Conservation (phyloP, 2,113 vertebrate species). For the Microtus ochrogaster region DNA sequence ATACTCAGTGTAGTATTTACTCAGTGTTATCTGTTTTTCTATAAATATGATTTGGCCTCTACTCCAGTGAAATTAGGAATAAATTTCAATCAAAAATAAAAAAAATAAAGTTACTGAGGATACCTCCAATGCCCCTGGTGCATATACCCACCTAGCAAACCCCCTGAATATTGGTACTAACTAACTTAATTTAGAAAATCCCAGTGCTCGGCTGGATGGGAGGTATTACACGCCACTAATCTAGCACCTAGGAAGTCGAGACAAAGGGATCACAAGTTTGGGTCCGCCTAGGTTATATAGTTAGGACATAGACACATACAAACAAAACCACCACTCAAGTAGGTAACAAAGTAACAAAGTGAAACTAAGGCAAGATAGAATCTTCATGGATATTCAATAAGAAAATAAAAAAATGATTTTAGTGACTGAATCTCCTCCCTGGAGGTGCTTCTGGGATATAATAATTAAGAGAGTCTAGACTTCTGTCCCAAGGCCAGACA, state of each 20-base stretch:
- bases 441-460: too few relatives aligned
- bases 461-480: too few relatives aligned
- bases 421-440: too few relatives aligned
- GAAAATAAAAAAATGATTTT: too few relatives aligned
- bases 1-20: too few relatives aligned
- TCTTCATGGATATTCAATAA: too few relatives aligned
- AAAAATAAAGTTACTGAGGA: neutral
- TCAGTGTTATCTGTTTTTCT: too few relatives aligned
- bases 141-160: neutral
- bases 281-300: neutral
- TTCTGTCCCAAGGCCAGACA: neutral
- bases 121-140: neutral
- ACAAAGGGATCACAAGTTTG: neutral
- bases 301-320: neutral
- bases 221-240: neutral
- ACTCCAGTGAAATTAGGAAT: too few relatives aligned
- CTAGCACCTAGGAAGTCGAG: neutral
- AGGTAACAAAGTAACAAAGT: neutral
- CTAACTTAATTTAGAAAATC: neutral
- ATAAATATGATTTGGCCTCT: too few relatives aligned
- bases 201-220: neutral
- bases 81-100: too few relatives aligned
- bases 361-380: too few relatives aligned
- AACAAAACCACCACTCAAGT: neutral
- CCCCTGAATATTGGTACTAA: neutral